Evolutionary conservation across 2,113 vertebrate genomes (phyloP), one percentile per base, ranked within the genome.

Genomic region (Pholis gunnellus): DNA sequence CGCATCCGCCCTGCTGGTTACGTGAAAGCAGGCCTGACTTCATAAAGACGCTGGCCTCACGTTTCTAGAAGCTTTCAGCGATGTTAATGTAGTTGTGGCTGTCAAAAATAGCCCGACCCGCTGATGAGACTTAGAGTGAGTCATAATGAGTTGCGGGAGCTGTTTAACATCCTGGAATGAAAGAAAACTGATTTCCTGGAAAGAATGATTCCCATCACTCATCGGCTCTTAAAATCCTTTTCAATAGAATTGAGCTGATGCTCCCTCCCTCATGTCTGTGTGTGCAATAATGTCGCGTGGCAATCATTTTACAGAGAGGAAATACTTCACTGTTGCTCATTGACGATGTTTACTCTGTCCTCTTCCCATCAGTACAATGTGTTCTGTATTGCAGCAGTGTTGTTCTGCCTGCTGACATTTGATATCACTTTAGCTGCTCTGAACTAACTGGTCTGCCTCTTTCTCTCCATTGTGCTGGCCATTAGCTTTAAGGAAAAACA

Each of bases 401-500:
- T 31, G 22, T 25, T 40, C 27, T n/a, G 9, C 22, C 22, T 29
- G 59, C 40, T 46, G 29, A 36, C 10, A 11, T 57, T 1, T 63
- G 44, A 27, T 27, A 4, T 36, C 14, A 6, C 22, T 25, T 42
- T 6, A 10, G 5, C 42, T 75, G 27, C 31, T 72, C 40, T 78
- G 8, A 73, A 82, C 85, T 92, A 90, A 91, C 84, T 18, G 15
- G 6, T 87, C 1, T 82, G 44, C 68, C 70, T 74, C 75, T 87
- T 84, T 91, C 72, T 87, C 81, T 82, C 89, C 79, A 88, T 50
- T 54, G 18, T 92, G 94, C 94, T 92, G 81, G 6, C 89, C 48
- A 46, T 73, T 73, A 92, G 91, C 85, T 92, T 91, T 94, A 83
- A 93, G 89, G 91, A 91, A 38, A 63, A 84, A 56, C 83, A 93